Evolutionary conservation across 92 coral and sea anemone species (phyloP).

Genomic region (Muricea muricata): DNA sequence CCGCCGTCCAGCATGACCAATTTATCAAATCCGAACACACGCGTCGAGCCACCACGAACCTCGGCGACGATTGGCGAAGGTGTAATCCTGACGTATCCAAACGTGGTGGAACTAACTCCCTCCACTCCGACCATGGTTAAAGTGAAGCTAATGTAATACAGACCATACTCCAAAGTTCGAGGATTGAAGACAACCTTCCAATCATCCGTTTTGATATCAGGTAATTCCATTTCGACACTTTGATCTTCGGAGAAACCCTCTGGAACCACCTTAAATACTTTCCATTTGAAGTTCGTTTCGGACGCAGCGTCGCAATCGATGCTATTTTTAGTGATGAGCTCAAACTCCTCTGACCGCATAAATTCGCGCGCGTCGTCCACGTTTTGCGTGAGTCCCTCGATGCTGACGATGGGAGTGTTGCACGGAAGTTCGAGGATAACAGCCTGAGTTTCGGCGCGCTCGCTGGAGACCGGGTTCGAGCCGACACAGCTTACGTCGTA

Average conservation of each 20-base stretch:
- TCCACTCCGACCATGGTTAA: constrained; percentile 42
- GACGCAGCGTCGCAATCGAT: constrained; percentile 41
- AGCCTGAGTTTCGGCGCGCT: background rate
- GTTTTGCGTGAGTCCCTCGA: constrained; percentile 12
- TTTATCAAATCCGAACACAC: constrained; percentile 48
- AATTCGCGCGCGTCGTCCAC: background rate
- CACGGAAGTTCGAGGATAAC: background rate
- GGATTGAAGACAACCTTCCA: constrained; percentile 31
- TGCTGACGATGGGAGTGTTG: background rate
- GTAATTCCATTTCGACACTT: background rate
- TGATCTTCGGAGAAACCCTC: background rate
- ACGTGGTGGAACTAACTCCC: constrained; percentile 42
- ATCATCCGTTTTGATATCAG: background rate
- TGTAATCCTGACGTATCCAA: constrained; percentile 35
- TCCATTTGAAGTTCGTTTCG: constrained; percentile 44
- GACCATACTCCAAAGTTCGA: constrained; percentile 34
- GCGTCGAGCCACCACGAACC: constrained; percentile 63
- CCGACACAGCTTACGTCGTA: background rate
- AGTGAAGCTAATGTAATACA: constrained; percentile 38
- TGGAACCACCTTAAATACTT: background rate
- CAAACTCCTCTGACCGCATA: constrained; percentile 46
- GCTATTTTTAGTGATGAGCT: constrained; percentile 32
- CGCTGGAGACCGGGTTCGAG: background rate
- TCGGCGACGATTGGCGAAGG: constrained; percentile 39
- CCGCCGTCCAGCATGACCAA: constrained; percentile 32